Evolutionary conservation across 2,888 invertebrate genomes (phyloP).

Genomic region (Ceramica pisi): DNA sequence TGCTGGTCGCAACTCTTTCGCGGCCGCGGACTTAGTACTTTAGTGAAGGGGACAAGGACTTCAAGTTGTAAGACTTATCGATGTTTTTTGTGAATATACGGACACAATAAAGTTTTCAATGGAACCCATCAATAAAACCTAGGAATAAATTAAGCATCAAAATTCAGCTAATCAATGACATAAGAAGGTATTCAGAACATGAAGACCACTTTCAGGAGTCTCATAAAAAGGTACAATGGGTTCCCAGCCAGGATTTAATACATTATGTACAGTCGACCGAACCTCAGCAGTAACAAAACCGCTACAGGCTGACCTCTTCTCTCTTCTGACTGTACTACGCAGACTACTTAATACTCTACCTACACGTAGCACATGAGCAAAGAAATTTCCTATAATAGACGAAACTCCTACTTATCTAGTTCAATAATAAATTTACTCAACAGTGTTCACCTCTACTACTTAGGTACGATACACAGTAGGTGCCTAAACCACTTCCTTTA

Average conservation of each 20-base stretch:
- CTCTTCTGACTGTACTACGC: neutral
- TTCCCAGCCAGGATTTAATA: too few relatives aligned
- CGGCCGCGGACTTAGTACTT: conserved; percentile 71
- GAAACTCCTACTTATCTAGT: too few relatives aligned
- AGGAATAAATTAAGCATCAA: neutral
- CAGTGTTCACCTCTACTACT: neutral
- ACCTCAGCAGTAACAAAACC: neutral
- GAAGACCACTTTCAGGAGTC: neutral
- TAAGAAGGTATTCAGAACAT: neutral
- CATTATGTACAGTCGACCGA: neutral
- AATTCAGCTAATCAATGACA: neutral
- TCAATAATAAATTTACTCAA: too few relatives aligned
- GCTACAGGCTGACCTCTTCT: neutral
- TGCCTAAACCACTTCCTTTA: neutral
- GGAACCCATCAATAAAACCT: neutral
- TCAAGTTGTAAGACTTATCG: conserved; percentile 10
- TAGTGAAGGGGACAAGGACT: conserved; percentile 67
- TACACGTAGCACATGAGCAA: neutral
- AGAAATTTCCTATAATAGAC: neutral
- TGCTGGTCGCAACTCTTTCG: conserved; percentile 87
- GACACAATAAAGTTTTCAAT: neutral
- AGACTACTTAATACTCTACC: neutral
- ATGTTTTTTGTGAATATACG: conserved; percentile 3
- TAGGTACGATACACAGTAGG: too few relatives aligned
- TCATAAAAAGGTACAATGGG: too few relatives aligned